Conservation (phyloP, 2,113 vertebrate species). For the Scopus umbretta region DNA sequence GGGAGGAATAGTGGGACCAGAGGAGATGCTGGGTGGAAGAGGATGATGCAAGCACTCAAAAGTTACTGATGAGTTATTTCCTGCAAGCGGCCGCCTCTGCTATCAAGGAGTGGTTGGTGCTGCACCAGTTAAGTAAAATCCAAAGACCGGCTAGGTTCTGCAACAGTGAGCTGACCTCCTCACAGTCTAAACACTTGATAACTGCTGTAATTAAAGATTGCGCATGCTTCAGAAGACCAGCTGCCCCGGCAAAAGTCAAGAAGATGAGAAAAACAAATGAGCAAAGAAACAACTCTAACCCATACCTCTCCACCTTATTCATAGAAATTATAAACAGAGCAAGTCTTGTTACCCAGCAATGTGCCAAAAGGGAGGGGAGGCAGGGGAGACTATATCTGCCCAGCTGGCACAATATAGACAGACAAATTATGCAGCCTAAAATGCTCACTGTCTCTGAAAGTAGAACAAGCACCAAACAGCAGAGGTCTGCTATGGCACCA, state of each 20-base stretch:
- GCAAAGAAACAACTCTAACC: not conserved
- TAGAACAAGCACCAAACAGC: not conserved
- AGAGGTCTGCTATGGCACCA: not conserved
- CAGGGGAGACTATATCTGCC: not conserved
- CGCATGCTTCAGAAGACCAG: not conserved
- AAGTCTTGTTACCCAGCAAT: not conserved
- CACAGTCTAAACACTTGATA: not conserved
- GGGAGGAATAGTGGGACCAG: not conserved
- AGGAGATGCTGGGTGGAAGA: not conserved
- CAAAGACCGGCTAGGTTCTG: not conserved
- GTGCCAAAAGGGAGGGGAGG: not conserved
- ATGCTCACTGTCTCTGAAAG: not conserved
- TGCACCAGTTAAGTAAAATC: not conserved
- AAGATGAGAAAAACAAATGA: not conserved
- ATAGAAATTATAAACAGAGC: not conserved
- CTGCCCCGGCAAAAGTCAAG: not conserved
- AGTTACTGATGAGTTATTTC: not conserved
- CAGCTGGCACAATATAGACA: not conserved
- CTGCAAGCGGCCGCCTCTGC: not conserved
- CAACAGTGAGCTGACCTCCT: not conserved
- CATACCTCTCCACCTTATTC: not conserved
- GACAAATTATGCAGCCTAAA: not conserved
- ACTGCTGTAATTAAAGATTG: not conserved
- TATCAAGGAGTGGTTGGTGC: not conserved
- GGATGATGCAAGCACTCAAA: not conserved